phyloP scores from a whole-genome alignment of 1,140 invertebrate genomes.

The Frieseomelitta varia region DNA sequence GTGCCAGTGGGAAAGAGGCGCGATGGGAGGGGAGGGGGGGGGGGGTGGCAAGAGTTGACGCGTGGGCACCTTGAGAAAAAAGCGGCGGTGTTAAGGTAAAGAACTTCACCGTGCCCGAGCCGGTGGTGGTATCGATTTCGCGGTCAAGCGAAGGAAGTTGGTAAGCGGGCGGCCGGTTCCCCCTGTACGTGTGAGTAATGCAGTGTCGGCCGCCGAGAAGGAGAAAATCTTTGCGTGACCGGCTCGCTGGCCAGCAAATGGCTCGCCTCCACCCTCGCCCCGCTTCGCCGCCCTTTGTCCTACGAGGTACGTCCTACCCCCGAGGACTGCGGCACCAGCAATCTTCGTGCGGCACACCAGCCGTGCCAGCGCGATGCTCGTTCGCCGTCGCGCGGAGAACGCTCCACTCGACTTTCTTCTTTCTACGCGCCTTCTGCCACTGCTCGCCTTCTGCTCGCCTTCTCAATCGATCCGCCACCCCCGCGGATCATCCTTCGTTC shows the following conservation, averaged over 20 bases:
- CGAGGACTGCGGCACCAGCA: conserved; percentile 74
- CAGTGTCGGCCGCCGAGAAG: conserved; percentile 38
- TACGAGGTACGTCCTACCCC: conserved; percentile 66
- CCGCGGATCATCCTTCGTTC: conserved; percentile 24
- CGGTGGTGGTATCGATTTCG: conserved; percentile 68
- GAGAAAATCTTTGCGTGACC: conserved; percentile 79
- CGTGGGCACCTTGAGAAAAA: conserved; percentile 53
- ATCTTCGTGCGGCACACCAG: conserved; percentile 69
- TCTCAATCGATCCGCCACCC: neutral
- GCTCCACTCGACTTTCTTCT: neutral
- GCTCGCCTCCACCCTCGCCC: conserved; percentile 64
- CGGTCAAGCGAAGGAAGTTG: conserved; percentile 48
- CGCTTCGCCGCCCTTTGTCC: conserved; percentile 49
- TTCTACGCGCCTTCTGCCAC: neutral
- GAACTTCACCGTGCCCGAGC: conserved; percentile 63
- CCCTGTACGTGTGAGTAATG: conserved; percentile 57
- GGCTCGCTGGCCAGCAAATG: conserved; percentile 41
- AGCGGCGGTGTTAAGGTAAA: conserved; percentile 65
- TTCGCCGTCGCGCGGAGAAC: conserved; percentile 36
- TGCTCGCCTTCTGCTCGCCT: neutral
- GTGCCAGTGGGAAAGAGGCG: too few relatives aligned
- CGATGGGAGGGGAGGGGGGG: neutral
- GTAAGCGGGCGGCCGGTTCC: neutral
- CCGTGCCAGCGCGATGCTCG: conserved; percentile 63
- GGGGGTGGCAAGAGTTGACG: conserved; percentile 5